phyloP scores from a whole-genome alignment of 2,797 vertebrate species.

The Xerus rutilus region DNA sequence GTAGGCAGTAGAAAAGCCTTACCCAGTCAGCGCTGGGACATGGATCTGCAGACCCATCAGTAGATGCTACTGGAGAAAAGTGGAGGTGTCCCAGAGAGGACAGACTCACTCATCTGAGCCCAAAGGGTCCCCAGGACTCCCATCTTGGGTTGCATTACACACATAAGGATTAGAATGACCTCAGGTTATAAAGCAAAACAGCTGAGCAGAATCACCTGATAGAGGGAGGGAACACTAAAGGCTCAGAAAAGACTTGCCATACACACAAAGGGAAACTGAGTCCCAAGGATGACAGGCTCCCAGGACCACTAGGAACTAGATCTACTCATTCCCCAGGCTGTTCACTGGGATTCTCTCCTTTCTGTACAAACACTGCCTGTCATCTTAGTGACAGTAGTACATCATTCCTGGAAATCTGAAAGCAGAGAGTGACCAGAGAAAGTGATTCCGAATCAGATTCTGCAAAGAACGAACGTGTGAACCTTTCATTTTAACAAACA shows the following conservation, averaged over 20 bases:
- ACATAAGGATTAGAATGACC: background rate
- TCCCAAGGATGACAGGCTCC: background rate
- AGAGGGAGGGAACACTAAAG: background rate
- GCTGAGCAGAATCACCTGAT: background rate
- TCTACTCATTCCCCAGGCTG: background rate
- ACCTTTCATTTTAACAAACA: background rate
- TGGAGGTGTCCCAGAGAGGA: too few relatives aligned
- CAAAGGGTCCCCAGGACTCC: background rate
- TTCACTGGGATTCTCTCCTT: background rate
- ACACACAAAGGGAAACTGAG: background rate
- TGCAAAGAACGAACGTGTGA: background rate
- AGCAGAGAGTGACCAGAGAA: background rate
- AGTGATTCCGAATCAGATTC: background rate
- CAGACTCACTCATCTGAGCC: background rate
- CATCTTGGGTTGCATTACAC: background rate
- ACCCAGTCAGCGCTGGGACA: background rate
- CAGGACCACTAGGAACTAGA: background rate
- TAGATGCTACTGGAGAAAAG: background rate
- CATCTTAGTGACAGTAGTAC: background rate
- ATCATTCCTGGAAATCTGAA: background rate
- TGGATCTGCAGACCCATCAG: background rate
- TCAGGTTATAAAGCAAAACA: background rate
- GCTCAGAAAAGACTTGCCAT: background rate
- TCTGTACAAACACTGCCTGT: background rate
- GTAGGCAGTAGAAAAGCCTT: background rate